Conservation (phyloP, 2,888 invertebrate genomes). For the Zaprionus lineosus region DNA sequence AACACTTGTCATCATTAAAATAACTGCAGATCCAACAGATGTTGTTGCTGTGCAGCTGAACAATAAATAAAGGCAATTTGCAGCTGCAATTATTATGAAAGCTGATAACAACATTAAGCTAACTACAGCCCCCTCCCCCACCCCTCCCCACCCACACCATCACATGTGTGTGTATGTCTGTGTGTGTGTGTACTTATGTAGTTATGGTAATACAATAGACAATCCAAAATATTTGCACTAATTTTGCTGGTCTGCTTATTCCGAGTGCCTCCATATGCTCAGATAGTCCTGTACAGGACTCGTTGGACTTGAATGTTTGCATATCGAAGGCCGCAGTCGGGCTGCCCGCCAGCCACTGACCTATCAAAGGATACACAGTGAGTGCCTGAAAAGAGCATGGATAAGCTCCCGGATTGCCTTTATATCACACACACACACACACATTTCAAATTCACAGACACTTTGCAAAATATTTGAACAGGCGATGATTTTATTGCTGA, state of each 20-base stretch:
- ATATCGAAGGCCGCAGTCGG: constrained; percentile 16
- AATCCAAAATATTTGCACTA: constrained; percentile 11
- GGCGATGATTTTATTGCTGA: too few relatives aligned
- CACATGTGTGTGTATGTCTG: constrained; percentile 2
- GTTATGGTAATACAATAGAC: not conserved
- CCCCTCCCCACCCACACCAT: constrained; percentile 29
- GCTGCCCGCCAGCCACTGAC: constrained; percentile 4
- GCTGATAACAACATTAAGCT: constrained; percentile 63
- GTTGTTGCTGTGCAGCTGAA: constrained; percentile 52
- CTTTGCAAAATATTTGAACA: too few relatives aligned
- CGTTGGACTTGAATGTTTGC: constrained; percentile 17
- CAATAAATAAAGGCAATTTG: constrained; percentile 76
- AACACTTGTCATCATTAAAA: constrained; percentile 79
- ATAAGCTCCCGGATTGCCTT: too few relatives aligned
- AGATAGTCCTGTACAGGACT: constrained; percentile 9
- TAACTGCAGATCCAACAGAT: constrained; percentile 57
- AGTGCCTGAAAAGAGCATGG: too few relatives aligned
- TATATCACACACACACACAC: too few relatives aligned
- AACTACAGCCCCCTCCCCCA: too few relatives aligned
- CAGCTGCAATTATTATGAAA: constrained; percentile 76
- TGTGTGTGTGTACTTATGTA: constrained; percentile 1
- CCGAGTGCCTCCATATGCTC: constrained; percentile 24
- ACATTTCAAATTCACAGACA: too few relatives aligned
- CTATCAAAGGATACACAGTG: not conserved
- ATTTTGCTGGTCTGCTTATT: constrained; percentile 19